Percentiles rank a stretch among this genome's conserved stretches.
These are phyloP conservation scores for Petroica traversi DNA, from an alignment of 2,113 vertebrate species.

Conservation along the genomic window DNA sequence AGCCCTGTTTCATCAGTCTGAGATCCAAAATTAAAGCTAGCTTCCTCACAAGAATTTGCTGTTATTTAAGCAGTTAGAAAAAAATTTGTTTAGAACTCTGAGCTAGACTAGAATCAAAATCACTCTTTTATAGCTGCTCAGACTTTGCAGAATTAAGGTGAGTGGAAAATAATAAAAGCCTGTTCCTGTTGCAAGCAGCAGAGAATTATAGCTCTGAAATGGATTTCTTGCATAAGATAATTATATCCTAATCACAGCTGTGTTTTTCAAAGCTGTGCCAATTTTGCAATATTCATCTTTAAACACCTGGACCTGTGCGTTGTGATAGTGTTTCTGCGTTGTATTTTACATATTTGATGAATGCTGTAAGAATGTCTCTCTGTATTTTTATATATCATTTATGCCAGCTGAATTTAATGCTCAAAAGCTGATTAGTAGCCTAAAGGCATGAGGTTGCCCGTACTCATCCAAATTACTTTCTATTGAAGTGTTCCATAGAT, in stretches of 20 bases:
- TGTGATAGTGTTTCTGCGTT: not conserved
- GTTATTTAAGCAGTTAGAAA: not conserved
- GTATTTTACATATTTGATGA: slow-evolving; percentile 23
- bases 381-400: not conserved
- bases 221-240: slow-evolving; percentile 18
- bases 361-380: not conserved
- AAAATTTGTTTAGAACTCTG: not conserved
- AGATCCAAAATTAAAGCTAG: not conserved
- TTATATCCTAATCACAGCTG: slow-evolving; percentile 13
- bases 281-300: not conserved
- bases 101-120: not conserved
- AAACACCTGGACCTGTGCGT: not conserved
- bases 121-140: not conserved
- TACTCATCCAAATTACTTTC: not conserved
- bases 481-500: not conserved
- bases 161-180: slow-evolving; percentile 26
- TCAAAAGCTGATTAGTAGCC: slow-evolving; percentile 5
- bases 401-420: not conserved
- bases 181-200: not conserved
- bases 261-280: slow-evolving; percentile 18
- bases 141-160: not conserved
- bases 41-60: not conserved
- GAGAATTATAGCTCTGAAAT: slow-evolving; percentile 17
- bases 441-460: not conserved
- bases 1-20: not conserved